These are phyloP conservation scores for Luidia sarsii DNA, from an alignment of 53 echinoderm and acorn worm species.

Conservation along the genomic window DNA sequence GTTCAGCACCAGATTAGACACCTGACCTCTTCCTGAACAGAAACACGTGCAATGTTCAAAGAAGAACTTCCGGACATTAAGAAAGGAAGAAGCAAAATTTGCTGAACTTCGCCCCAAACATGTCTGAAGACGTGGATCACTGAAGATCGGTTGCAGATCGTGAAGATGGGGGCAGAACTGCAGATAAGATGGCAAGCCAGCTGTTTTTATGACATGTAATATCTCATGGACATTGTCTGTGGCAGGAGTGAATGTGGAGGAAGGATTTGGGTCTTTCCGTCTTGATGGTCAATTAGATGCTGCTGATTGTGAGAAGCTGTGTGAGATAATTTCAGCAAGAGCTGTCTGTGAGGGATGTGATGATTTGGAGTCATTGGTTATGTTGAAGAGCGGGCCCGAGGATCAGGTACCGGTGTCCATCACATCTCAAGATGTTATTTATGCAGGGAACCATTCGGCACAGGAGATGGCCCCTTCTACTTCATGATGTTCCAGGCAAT, in stretches of 20 bases:
- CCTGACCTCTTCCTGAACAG: constrained; percentile 48
- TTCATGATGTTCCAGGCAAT: background rate
- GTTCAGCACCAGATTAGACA: constrained; percentile 31
- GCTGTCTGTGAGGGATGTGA: constrained; percentile 27
- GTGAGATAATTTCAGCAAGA: background rate
- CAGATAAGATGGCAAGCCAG: background rate
- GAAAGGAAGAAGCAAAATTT: background rate
- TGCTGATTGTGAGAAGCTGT: background rate
- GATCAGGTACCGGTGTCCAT: constrained; percentile 28
- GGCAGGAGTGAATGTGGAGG: background rate
- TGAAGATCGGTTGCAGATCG: constrained; percentile 1
- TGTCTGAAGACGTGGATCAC: constrained; percentile 6
- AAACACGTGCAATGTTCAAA: constrained; percentile 35
- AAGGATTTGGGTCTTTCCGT: background rate
- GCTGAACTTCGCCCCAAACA: constrained; percentile 54
- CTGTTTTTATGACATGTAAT: background rate
- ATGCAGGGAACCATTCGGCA: constrained; percentile 7
- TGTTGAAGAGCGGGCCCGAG: constrained; percentile 13
- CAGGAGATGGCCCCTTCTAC: background rate
- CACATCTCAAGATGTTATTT: constrained; percentile 23
- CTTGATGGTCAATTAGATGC: background rate
- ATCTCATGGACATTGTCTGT: background rate
- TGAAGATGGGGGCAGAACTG: background rate
- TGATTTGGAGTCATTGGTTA: constrained; percentile 1
- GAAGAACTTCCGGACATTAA: no score